A percentile compares a stretch with the other conserved stretches of the same genome.
These are phyloP conservation scores for Oncorhynchus clarkii DNA, from an alignment of 2,113 vertebrate genomes.

Conservation along the genomic window DNA sequence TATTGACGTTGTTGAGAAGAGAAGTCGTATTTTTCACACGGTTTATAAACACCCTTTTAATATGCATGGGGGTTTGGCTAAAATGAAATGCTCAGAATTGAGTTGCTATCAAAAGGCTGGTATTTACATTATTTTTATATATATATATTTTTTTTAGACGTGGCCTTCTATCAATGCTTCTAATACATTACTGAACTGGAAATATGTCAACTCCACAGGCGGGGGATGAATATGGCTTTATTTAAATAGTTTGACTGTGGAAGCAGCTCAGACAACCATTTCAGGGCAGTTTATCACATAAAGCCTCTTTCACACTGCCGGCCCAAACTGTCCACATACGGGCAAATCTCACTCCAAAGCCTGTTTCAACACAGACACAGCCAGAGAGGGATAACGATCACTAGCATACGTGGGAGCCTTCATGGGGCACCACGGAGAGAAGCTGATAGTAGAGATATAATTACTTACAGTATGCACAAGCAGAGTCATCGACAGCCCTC, in stretches of 20 bases:
- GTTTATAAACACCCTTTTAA: conserved; percentile 23
- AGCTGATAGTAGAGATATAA: conserved; percentile 8
- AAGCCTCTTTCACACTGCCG: conserved; percentile 30
- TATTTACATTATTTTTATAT: conserved; percentile 6
- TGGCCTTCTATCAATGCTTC: background rate
- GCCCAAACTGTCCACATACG: conserved; percentile 5
- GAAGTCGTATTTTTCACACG: background rate
- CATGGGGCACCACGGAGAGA: conserved; percentile 4
- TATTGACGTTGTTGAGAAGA: conserved; percentile 2
- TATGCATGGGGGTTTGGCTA: conserved; percentile 7
- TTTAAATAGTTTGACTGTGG: conserved; percentile 32
- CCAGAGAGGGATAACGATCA: conserved; percentile 4
- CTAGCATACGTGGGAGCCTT: background rate
- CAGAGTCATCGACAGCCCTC: background rate
- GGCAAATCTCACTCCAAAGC: conserved; percentile 8
- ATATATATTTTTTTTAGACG: background rate
- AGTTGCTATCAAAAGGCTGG: conserved; percentile 21
- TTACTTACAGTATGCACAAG: background rate
- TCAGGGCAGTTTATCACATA: conserved; percentile 30
- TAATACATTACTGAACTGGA: conserved; percentile 23
- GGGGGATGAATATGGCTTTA: conserved; percentile 29
- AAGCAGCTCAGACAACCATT: conserved; percentile 26
- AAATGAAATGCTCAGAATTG: conserved; percentile 11
- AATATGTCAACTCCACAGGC: conserved; percentile 18
- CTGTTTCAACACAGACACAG: background rate